phyloP scores from a whole-genome alignment of 2,888 invertebrate species.

The Perizoma affinitatum region DNA sequence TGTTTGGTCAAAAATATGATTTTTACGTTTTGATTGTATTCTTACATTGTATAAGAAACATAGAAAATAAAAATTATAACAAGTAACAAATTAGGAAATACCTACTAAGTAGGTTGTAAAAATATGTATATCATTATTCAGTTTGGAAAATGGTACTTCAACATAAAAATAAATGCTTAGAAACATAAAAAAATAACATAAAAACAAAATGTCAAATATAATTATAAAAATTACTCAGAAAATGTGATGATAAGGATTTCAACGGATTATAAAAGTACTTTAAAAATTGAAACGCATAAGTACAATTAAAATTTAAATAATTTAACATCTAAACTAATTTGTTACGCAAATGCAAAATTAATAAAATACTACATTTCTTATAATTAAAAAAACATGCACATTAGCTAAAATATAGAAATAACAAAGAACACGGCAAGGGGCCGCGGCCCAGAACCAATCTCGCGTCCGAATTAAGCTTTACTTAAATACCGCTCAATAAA shows the following conservation, averaged over 20 bases:
- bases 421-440: too few relatives aligned
- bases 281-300: constrained; percentile 33
- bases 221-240: constrained; percentile 3
- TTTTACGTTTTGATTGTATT: too few relatives aligned
- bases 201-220: constrained; percentile 14
- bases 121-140: neutral
- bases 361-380: constrained; percentile 40
- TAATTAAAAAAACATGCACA: constrained; percentile 17
- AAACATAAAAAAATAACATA: neutral
- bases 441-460: too few relatives aligned
- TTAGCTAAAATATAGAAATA: neutral
- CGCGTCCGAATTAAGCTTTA: too few relatives aligned
- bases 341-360: constrained; percentile 52
- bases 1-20: too few relatives aligned
- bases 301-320: constrained; percentile 40
- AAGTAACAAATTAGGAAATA: neutral
- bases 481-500: too few relatives aligned
- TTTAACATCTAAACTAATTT: constrained; percentile 40
- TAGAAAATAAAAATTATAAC: too few relatives aligned
- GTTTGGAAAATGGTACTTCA: neutral
- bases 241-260: constrained; percentile 37
- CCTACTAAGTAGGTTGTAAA: neutral
- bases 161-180: constrained; percentile 14
- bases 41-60: too few relatives aligned
- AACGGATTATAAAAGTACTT: constrained; percentile 39